A percentile compares a stretch with the other conserved stretches of the same genome.
phyloP scores from a whole-genome alignment of 2,797 vertebrate species.

The Propithecus deckenii region DNA sequence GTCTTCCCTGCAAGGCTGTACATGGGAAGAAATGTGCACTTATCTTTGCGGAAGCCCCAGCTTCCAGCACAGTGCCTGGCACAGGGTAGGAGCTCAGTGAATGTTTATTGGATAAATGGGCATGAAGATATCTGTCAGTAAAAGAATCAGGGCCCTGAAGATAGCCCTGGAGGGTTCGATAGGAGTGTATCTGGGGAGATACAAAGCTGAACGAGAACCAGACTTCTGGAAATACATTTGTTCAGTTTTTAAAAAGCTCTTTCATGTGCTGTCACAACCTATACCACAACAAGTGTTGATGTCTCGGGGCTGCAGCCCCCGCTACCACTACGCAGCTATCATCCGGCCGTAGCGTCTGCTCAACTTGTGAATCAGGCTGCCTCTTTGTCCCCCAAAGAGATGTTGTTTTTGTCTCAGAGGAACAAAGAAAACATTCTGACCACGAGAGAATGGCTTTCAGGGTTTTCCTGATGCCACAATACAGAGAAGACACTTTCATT shows the following conservation, averaged over 20 bases:
- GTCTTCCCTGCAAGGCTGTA: not conserved
- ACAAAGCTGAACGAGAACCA: not conserved
- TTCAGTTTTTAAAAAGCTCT: not conserved
- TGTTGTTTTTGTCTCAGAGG: conserved; percentile 34
- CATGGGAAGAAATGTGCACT: not conserved
- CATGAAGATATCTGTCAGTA: not conserved
- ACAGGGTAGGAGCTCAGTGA: not conserved
- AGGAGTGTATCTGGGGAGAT: not conserved
- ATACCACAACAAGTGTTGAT: not conserved
- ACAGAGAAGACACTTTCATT: conserved; percentile 40
- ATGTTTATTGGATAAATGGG: not conserved
- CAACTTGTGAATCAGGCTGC: not conserved
- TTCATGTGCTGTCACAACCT: not conserved
- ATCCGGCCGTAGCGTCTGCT: not conserved
- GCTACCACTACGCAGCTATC: not conserved
- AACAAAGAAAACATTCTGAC: conserved; percentile 56
- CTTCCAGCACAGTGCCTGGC: not conserved
- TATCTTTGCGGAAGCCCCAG: not conserved
- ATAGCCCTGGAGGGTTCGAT: not conserved
- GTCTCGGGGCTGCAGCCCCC: not conserved
- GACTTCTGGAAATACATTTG: not conserved
- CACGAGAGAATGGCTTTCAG: not conserved
- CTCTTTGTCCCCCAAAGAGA: conserved; percentile 1
- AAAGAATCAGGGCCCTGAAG: not conserved
- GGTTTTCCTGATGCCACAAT: not conserved